These are phyloP conservation scores for Caenorhabditis sp. DNA, from an alignment of 2,888 invertebrate genomes.

Conservation along the genomic window DNA sequence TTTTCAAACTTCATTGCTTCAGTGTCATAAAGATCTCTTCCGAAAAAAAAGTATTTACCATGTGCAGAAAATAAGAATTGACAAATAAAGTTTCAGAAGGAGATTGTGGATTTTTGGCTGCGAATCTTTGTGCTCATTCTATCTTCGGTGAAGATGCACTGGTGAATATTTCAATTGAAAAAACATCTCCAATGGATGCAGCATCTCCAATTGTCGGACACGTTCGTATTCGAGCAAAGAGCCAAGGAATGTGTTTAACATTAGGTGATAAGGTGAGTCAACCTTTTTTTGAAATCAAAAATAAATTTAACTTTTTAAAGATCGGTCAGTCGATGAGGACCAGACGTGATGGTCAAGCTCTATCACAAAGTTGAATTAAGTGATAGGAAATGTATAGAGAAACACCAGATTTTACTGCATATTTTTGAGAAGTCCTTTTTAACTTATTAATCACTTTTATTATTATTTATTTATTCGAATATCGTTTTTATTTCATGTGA, in stretches of 20 bases:
- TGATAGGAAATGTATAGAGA: neutral
- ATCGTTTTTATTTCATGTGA: conserved; percentile 5
- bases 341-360: conserved; percentile 27
- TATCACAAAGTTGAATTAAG: conserved; percentile 13
- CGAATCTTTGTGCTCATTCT: conserved; percentile 93
- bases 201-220: conserved; percentile 92
- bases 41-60: no score
- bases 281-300: no score
- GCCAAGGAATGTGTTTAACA: conserved; percentile 98
- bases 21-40: no score
- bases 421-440: neutral
- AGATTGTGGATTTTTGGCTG: conserved; percentile 99
- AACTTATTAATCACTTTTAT: neutral
- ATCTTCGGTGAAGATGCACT: conserved; percentile 91
- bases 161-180: conserved; percentile 97
- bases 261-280: conserved; percentile 94
- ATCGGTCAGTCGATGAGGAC: conserved; percentile 26
- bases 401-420: neutral
- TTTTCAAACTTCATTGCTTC: no score
- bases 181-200: conserved; percentile 73
- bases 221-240: conserved; percentile 96
- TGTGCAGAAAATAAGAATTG: no score
- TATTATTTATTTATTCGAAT: conserved; percentile 7
- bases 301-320: neutral
- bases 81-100: no score